Percentiles rank a stretch among this genome's conserved stretches.
These are phyloP conservation scores for Leptopilina syphax DNA, from an alignment of 2,888 invertebrate genomes.

Conservation along the genomic window DNA sequence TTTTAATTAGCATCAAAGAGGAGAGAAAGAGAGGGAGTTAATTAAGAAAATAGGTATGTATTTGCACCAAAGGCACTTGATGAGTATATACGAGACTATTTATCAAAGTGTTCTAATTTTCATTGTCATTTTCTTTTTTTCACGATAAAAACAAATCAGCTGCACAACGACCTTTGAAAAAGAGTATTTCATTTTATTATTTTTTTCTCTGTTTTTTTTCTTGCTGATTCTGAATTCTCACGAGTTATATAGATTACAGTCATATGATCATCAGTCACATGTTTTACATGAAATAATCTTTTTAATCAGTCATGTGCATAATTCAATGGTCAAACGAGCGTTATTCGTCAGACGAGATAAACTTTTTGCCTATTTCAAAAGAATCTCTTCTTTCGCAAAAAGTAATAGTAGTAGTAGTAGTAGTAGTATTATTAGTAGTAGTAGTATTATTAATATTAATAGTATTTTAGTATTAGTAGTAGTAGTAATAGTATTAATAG, in stretches of 20 bases:
- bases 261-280: conserved; percentile 21
- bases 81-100: neutral
- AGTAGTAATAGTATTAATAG: too few species aligned
- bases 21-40: too few species aligned
- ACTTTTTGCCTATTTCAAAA: neutral
- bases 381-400: too few species aligned
- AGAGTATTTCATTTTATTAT: conserved; percentile 8
- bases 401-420: too few species aligned
- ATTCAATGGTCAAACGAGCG: neutral
- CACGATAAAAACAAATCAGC: conserved; percentile 12
- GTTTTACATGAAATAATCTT: conserved; percentile 15
- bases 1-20: too few species aligned
- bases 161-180: conserved; percentile 19
- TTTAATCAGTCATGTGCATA: conserved; percentile 8
- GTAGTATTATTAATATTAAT: too few species aligned
- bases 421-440: too few species aligned
- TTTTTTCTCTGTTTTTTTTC: neutral
- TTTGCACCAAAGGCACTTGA: too few species aligned
- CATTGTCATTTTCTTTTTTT: neutral
- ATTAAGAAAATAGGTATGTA: neutral
- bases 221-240: neutral
- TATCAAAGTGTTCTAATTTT: conserved; percentile 15
- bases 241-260: neutral
- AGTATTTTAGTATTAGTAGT: too few species aligned
- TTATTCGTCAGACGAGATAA: neutral